These are phyloP conservation scores for Lithophane leautieri DNA, from an alignment of 2,888 invertebrate species.

Conservation along the genomic window DNA sequence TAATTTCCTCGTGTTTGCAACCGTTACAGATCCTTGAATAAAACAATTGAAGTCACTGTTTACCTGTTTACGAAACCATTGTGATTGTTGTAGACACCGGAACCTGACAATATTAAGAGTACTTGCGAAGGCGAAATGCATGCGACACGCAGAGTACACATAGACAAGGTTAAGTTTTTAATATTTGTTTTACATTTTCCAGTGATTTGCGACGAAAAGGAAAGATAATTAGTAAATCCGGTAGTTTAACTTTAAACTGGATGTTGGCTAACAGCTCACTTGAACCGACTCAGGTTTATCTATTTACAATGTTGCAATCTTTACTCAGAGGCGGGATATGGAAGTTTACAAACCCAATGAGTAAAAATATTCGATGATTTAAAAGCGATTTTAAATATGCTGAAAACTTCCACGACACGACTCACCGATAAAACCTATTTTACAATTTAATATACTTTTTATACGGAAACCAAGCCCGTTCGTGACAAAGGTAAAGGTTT, in stretches of 20 bases:
- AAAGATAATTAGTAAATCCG: slow-evolving; percentile 24
- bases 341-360: neutral
- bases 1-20: slow-evolving; percentile 60
- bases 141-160: slow-evolving; percentile 54
- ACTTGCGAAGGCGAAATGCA: slow-evolving; percentile 59
- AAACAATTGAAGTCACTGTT: slow-evolving; percentile 70
- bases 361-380: neutral
- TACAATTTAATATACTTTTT: slow-evolving; percentile 62
- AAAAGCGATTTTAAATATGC: slow-evolving; percentile 19
- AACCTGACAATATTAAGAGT: slow-evolving; percentile 57
- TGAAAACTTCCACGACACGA: slow-evolving; percentile 9
- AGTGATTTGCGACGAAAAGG: slow-evolving; percentile 1
- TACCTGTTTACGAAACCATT: slow-evolving; percentile 71
- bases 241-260: slow-evolving; percentile 29
- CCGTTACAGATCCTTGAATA: slow-evolving; percentile 68
- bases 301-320: slow-evolving; percentile 2
- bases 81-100: slow-evolving; percentile 70
- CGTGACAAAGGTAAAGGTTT: slow-evolving; percentile 72
- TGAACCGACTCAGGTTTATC: neutral
- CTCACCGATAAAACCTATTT: slow-evolving; percentile 37
- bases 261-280: slow-evolving; percentile 23
- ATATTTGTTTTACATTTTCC: slow-evolving; percentile 24
- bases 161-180: slow-evolving; percentile 27
- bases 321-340: neutral
- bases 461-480: slow-evolving; percentile 69